phyloP scores from a whole-genome alignment of 2,888 invertebrate species.

The Papilio gigon region DNA sequence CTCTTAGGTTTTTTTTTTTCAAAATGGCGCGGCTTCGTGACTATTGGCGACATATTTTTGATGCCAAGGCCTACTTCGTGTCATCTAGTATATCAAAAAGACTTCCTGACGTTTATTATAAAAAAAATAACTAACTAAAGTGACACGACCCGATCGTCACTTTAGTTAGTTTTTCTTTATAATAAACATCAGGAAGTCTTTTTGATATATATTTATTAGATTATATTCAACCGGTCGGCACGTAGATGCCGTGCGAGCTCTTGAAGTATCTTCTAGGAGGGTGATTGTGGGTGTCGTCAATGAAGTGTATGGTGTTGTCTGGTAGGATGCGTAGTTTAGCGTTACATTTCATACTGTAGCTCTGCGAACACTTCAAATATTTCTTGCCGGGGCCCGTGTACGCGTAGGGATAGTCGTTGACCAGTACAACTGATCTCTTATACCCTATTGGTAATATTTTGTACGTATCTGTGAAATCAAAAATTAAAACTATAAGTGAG shows the following conservation, averaged over 20 bases:
- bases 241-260: constrained; percentile 39
- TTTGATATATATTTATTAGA: not conserved
- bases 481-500: not conserved
- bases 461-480: constrained; percentile 32
- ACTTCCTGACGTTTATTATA: no score
- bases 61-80: no score
- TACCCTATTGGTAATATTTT: constrained; percentile 35
- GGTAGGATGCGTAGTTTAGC: constrained; percentile 47
- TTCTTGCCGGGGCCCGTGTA: constrained; percentile 43
- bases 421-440: constrained; percentile 42
- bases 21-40: no score
- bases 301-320: constrained; percentile 41
- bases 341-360: constrained; percentile 43
- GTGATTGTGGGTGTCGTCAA: constrained; percentile 45
- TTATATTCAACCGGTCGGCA: constrained; percentile 14
- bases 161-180: no score
- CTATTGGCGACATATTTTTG: no score
- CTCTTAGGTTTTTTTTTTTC: no score
- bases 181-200: no score
- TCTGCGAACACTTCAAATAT: constrained; percentile 48
- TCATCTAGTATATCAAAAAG: not conserved
- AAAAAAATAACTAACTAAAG: no score
- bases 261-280: constrained; percentile 43
- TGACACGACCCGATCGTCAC: no score
- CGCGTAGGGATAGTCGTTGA: constrained; percentile 45